Base-by-base conservation (phyloP, 1,140 invertebrate genomes). In the Globodera ellingtonae region DNA sequence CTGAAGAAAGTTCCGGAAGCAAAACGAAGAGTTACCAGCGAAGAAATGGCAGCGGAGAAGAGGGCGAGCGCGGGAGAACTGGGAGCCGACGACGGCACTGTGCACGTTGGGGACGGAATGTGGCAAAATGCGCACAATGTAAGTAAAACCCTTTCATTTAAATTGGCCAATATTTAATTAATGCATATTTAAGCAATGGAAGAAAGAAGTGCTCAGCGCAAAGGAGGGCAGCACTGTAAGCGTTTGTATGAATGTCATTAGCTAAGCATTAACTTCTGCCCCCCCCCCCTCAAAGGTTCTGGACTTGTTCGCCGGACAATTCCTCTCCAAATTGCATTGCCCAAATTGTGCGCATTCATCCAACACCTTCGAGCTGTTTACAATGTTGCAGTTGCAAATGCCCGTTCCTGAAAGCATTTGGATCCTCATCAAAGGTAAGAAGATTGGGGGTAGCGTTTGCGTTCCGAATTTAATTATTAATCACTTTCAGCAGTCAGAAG, bases 361-460 rank as follows among this genome's bases (percentile, higher is more conserved):
- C 18, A 92, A 93, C 52, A 96, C 93, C 0, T 96, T 95, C 89
- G 95, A 97, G 89, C 93, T 93, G 13, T 96, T 96, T 90, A 95
- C 94, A 83, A 94, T 93, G 90, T 91, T 96, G 44, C 94, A 94
- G 24, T 90, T 95, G 72, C 94, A 94, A 67, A 91, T 96, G 81
- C 93, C 94, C 24, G 15, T 78, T 18, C 15, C 56, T 8, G 13
- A 62, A 15, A 62, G 75, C 15, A 6, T 44, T 10, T 48, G n/a
- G 24, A 75, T 79, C n/a, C 9, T 79, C 15, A 47, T 79, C 59
- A 47, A n/a, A 9, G 71, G 71, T 10, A 50, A n/a, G 9, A 8
- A 77, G 1, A 35, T 35, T 35, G 35, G 35, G 35, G 1, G 24
- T 24, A 24, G 24, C 24, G 24, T 24, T 35, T 35, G 35, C 35